Evolutionary conservation across 2,797 vertebrate genomes (phyloP), one percentile per base, ranked within the genome.

Genomic region (Coluber constrictor): DNA sequence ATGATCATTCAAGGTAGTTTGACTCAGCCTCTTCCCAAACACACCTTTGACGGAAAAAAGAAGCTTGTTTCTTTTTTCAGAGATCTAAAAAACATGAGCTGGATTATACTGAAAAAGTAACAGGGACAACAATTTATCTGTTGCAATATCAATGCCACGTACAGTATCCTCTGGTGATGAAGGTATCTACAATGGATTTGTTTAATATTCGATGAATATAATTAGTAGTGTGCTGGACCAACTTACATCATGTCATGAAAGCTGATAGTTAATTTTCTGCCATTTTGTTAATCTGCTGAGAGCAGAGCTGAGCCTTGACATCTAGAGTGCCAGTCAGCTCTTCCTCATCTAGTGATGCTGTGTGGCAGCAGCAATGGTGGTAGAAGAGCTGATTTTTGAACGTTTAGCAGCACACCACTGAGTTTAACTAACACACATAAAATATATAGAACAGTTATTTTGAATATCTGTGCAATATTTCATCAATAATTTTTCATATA

Each of bases 1-100:
- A 70, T n/a, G 8, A 92, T 86, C 23, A 74, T 74, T 91, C 15
- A 47, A 94, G 95, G 93, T 91, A 66, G 94, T 37, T 89, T 92
- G 93, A 91, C 54, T 47, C 37, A 47, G 20, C 61, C 61, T 37
- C 79, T 29, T 47, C 89, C 9, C 27, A 20, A 51, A 79, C 56
- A 57, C 37, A 15, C 1, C 29, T 55, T 55, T 74, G 89, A 55
- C 54, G 43, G 20, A 56, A 29, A 29, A 23, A 43, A 56, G 7
- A 12, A 25, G 32, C 25, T 27, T 16, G 3, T 47, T 91, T 57
- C 5, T 56, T 55, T 23, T 54, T n/a, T 5, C 10, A 12, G 7
- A 6, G n/a, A 7, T 74, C 43, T 90, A 12, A 32, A 70, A 56
- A 66, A 55, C 4, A 70, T n/a, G 51, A 54, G 47, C 16, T 89